Percentiles rank a stretch among this genome's conserved stretches.
Evolutionary conservation across 2,797 vertebrate species (phyloP).

Genomic region (Karalla daura): DNA sequence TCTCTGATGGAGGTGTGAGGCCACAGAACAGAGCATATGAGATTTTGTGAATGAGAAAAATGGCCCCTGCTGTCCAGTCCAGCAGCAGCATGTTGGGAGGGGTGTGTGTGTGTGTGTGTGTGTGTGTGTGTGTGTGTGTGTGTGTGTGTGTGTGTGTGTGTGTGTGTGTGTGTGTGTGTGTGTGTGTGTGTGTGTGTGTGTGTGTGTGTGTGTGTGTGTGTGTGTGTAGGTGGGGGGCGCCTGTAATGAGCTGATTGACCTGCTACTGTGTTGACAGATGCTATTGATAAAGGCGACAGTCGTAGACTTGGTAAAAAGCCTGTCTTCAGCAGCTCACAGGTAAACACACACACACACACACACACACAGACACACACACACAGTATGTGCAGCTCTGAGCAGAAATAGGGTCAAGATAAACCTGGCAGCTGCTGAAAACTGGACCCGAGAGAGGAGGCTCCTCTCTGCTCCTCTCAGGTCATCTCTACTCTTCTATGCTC

Average conservation of each 20-base stretch:
- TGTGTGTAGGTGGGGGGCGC: too few species aligned
- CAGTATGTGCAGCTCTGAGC: slow-evolving; percentile 30
- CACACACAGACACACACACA: slow-evolving; percentile 23
- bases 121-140: too few species aligned
- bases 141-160: too few species aligned
- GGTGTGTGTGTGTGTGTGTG: too few species aligned
- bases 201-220: too few species aligned
- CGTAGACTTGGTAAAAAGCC: slow-evolving; percentile 92
- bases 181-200: too few species aligned
- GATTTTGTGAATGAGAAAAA: slow-evolving; percentile 48
- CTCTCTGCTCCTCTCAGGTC: too few species aligned
- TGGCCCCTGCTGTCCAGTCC: slow-evolving; percentile 6
- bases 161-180: too few species aligned
- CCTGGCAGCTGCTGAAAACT: slow-evolving; percentile 35
- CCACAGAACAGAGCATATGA: slow-evolving; percentile 34
- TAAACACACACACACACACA: slow-evolving; percentile 71
- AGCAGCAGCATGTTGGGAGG: neutral
- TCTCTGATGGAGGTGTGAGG: too few species aligned
- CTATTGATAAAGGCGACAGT: slow-evolving; percentile 95
- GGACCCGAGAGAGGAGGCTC: too few species aligned
- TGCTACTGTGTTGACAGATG: slow-evolving; percentile 80
- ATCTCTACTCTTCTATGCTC: too few species aligned
- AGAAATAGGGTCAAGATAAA: slow-evolving; percentile 48
- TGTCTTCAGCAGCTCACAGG: slow-evolving; percentile 93
- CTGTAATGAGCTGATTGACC: neutral